phyloP scores from a whole-genome alignment of 2,113 vertebrate genomes.

The Piliocolobus tephrosceles region DNA sequence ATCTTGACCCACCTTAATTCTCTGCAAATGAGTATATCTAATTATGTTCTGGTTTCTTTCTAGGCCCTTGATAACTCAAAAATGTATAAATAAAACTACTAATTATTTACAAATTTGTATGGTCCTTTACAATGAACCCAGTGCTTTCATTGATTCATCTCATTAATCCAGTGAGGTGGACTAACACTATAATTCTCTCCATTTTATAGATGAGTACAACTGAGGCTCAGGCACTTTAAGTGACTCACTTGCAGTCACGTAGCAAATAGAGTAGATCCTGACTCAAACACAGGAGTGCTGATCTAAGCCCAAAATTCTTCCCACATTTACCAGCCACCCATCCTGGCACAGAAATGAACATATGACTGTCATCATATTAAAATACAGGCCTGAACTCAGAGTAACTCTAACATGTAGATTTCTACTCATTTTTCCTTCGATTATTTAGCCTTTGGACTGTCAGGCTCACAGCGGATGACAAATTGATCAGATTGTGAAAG shows the following conservation, averaged over 20 bases:
- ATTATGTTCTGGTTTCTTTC: background rate
- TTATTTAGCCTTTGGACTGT: background rate
- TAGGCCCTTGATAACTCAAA: background rate
- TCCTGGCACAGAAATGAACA: background rate
- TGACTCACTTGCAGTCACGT: background rate
- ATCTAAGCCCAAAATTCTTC: background rate
- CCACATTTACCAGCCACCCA: background rate
- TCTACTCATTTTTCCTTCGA: background rate
- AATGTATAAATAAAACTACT: background rate
- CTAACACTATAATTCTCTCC: background rate
- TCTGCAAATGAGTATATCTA: background rate
- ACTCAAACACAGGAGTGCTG: background rate
- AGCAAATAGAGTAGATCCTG: background rate
- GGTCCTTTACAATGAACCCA: background rate
- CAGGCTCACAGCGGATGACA: background rate
- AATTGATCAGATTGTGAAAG: background rate
- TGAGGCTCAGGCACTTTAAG: background rate
- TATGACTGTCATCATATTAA: accelerated
- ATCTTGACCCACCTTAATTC: background rate
- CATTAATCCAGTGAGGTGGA: background rate
- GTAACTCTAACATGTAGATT: background rate
- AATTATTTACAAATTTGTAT: background rate
- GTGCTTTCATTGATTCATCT: background rate
- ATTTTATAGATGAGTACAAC: background rate
- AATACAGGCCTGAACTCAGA: background rate